Evolutionary conservation across 1,140 invertebrate genomes (phyloP).

Genomic region (Antheraea pernyi): DNA sequence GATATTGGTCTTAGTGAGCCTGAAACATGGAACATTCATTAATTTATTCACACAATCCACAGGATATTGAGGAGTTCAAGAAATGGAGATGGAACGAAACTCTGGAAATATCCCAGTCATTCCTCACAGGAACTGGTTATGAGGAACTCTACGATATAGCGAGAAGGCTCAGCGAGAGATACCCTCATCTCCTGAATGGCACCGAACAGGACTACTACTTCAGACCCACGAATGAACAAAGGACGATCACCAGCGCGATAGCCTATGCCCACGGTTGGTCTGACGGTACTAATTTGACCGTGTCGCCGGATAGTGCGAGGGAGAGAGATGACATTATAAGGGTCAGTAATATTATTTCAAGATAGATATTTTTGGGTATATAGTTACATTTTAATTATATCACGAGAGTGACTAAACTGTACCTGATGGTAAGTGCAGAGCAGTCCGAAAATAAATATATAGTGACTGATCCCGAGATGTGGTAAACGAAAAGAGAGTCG

Average conservation of each 20-base stretch:
- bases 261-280: slow-evolving; percentile 53
- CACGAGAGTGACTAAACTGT: too few species aligned
- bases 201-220: slow-evolving; percentile 45
- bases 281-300: slow-evolving; percentile 36
- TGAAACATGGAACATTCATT: too few species aligned
- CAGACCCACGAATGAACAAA: slow-evolving; percentile 53
- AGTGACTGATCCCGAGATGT: too few species aligned
- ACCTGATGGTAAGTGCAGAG: too few species aligned
- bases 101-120: slow-evolving; percentile 42
- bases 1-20: too few species aligned
- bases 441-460: too few species aligned
- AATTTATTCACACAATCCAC: not conserved
- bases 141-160: slow-evolving; percentile 57
- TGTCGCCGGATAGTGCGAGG: slow-evolving; percentile 36
- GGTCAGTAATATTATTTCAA: slow-evolving; percentile 30
- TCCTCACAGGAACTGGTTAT: slow-evolving; percentile 54
- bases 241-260: slow-evolving; percentile 55
- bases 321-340: slow-evolving; percentile 49
- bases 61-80: slow-evolving; percentile 57
- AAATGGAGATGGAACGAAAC: slow-evolving; percentile 56
- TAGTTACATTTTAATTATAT: too few species aligned
- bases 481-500: too few species aligned
- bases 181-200: slow-evolving; percentile 38
- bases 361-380: not conserved
- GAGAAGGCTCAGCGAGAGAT: slow-evolving; percentile 43